Evolutionary conservation across 2,888 invertebrate species (phyloP).

Genomic region (Latheticus oryzae): DNA sequence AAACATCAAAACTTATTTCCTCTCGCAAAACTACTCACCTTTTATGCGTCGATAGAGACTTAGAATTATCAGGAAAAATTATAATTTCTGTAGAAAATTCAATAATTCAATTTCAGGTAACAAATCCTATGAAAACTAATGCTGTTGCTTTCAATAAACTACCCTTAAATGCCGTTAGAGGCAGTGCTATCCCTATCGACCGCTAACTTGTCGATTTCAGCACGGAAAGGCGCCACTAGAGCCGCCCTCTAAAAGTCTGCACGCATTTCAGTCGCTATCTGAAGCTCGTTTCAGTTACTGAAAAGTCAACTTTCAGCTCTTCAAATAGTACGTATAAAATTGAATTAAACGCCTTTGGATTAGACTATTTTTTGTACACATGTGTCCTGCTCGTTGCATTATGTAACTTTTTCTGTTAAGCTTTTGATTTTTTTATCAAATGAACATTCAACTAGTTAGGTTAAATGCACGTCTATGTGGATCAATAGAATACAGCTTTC

Average conservation of each 20-base stretch:
- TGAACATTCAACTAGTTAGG: conserved; percentile 40
- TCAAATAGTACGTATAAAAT: conserved; percentile 22
- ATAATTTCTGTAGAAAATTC: no score
- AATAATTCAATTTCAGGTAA: no score
- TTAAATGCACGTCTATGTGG: conserved; percentile 37
- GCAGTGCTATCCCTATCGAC: conserved; percentile 48
- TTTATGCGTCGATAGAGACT: conserved; percentile 6
- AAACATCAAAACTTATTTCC: conserved; percentile 20
- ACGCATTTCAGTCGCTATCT: conserved; percentile 45
- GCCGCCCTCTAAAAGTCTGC: conserved; percentile 49
- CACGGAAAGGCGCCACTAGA: conserved; percentile 47
- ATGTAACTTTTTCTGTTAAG: neutral
- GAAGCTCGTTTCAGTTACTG: conserved; percentile 33
- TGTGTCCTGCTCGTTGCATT: conserved; percentile 17
- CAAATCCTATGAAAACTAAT: neutral
- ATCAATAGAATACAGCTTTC: conserved; percentile 40
- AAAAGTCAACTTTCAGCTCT: conserved; percentile 28
- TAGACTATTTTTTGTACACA: conserved; percentile 24
- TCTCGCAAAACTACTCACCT: conserved; percentile 16
- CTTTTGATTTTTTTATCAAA: conserved; percentile 13
- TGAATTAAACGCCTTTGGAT: conserved; percentile 4
- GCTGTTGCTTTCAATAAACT: no score
- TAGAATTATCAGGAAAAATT: neutral
- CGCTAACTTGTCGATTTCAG: conserved; percentile 42
- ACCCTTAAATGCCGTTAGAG: conserved; percentile 15